Conservation (phyloP, 2,113 vertebrate species). For the Rhineura floridana region DNA sequence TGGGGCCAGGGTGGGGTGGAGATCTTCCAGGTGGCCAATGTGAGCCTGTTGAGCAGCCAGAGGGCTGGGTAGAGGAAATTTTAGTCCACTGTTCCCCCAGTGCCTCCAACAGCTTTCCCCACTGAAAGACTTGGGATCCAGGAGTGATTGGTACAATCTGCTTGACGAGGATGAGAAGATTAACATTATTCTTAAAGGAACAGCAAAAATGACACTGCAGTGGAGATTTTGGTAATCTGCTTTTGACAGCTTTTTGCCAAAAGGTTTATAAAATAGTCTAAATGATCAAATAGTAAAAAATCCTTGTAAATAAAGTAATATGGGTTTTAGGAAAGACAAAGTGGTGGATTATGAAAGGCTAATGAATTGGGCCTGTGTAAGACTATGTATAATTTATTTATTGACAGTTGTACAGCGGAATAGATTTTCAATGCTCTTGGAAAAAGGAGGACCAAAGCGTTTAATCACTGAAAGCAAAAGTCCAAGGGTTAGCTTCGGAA, state of each 20-base stretch:
- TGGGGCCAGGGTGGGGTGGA: not conserved
- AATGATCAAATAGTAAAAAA: constrained; percentile 15
- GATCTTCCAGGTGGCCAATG: not conserved
- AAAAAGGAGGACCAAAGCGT: constrained; percentile 2
- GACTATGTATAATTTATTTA: constrained; percentile 11
- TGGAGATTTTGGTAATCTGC: not conserved
- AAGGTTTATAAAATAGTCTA: not conserved
- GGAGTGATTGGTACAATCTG: not conserved
- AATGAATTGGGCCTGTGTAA: not conserved
- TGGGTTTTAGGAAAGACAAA: constrained; percentile 12
- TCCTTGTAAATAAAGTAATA: not conserved
- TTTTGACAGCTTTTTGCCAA: not conserved
- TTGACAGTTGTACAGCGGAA: constrained; percentile 1
- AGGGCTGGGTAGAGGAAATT: not conserved
- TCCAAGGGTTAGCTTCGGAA: not conserved
- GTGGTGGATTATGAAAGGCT: constrained; percentile 21
- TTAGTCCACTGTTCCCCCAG: not conserved
- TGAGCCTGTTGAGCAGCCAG: not conserved
- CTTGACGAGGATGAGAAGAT: not conserved
- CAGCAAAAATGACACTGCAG: not conserved
- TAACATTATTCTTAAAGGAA: not conserved
- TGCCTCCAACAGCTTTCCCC: not conserved
- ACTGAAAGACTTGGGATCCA: not conserved
- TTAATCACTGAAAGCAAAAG: constrained; percentile 29
- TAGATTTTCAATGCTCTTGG: not conserved